A percentile compares a stretch with the other conserved stretches of the same genome.
Evolutionary conservation across 2,797 vertebrate genomes (phyloP).

Genomic region (Tauraco hartlaubi): DNA sequence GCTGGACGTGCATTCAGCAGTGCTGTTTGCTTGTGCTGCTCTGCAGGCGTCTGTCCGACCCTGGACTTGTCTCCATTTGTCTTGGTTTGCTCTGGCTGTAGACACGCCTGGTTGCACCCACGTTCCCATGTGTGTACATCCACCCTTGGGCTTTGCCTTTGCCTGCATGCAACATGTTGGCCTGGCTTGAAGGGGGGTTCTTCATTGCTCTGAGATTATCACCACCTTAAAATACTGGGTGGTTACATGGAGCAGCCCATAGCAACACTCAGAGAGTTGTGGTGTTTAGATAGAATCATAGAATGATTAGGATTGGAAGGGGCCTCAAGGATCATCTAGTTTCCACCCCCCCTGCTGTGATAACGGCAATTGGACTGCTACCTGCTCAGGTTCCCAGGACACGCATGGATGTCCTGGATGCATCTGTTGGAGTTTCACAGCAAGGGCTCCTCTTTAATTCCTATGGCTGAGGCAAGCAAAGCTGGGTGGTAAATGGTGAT

Average conservation of each 20-base stretch:
- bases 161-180: not conserved
- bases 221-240: not conserved
- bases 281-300: not conserved
- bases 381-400: not conserved
- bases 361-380: not conserved
- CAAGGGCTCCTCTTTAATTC: not conserved
- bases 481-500: not conserved
- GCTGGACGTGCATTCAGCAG: not conserved
- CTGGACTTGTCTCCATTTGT: not conserved
- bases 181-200: not conserved
- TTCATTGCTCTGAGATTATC: not conserved
- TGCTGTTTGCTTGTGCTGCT: not conserved
- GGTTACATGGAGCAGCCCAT: not conserved
- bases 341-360: too few species aligned
- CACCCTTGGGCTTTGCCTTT: not conserved
- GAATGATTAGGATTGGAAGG: too few species aligned
- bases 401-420: fast-evolving
- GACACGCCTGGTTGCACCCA: not conserved
- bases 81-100: not conserved
- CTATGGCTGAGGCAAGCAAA: not conserved
- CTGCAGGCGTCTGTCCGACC: not conserved
- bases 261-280: too few species aligned
- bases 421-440: fast-evolving
- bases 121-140: not conserved
- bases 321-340: too few species aligned